A percentile compares a stretch with the other conserved stretches of the same genome.
Evolutionary conservation across 1,140 invertebrate species (phyloP).

Genomic region (Rhizoglyphus robini): DNA sequence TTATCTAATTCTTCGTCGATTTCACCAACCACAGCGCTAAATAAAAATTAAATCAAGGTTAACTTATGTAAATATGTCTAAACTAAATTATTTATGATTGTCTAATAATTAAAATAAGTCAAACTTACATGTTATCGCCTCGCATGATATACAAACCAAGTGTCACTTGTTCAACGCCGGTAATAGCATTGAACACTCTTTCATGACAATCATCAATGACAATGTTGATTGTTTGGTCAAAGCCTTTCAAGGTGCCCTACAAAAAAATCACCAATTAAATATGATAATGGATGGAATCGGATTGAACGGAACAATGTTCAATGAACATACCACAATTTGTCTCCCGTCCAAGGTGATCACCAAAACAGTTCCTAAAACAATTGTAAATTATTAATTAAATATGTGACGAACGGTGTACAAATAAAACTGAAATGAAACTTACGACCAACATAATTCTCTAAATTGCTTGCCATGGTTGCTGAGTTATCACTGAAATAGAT

Average conservation of each 20-base stretch:
- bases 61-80: background rate
- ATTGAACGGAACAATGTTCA: constrained; percentile 18
- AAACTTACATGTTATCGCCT: constrained; percentile 77
- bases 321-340: constrained; percentile 72
- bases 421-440: background rate
- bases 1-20: constrained; percentile 80
- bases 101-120: background rate
- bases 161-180: constrained; percentile 89
- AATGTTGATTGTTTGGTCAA: constrained; percentile 96
- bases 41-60: constrained; percentile 30
- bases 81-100: background rate
- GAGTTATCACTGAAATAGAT: background rate
- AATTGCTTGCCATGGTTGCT: background rate
- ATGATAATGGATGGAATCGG: too few species aligned
- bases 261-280: too few species aligned
- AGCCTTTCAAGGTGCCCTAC: constrained; percentile 71
- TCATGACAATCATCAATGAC: constrained; percentile 96
- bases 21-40: constrained; percentile 72
- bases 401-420: background rate
- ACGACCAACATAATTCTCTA: constrained; percentile 8
- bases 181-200: constrained; percentile 76
- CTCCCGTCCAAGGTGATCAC: constrained; percentile 87
- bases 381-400: constrained; percentile 28
- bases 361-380: constrained; percentile 60
- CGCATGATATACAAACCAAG: constrained; percentile 91